Percentiles rank a stretch among this genome's conserved stretches.
These are phyloP conservation scores for Zaprionus lachaisei DNA, from an alignment of 1,140 invertebrate species.

Conservation along the genomic window DNA sequence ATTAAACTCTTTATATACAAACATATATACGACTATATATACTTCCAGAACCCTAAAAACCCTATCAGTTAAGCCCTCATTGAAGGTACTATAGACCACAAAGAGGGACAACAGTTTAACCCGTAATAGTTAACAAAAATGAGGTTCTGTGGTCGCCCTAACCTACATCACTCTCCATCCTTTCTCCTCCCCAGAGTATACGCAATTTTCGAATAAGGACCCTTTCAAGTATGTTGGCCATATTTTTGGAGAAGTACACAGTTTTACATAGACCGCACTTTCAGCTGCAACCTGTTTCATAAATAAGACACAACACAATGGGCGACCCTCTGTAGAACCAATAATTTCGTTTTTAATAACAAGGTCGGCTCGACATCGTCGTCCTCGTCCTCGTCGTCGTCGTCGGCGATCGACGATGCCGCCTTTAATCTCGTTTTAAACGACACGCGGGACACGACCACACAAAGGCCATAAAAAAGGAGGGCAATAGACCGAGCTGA, in stretches of 20 bases:
- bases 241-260: constrained; percentile 15
- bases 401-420: constrained; percentile 43
- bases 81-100: constrained; percentile 4
- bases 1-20: too few relatives aligned
- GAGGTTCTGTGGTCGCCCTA: not conserved
- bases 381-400: not conserved
- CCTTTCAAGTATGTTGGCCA: constrained; percentile 15
- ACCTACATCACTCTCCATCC: not conserved
- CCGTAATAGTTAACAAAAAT: constrained; percentile 6
- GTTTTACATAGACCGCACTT: constrained; percentile 34
- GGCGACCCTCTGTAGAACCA: constrained; percentile 24
- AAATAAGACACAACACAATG: constrained; percentile 53
- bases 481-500: constrained; percentile 41
- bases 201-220: constrained; percentile 18
- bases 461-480: constrained; percentile 72
- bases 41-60: not conserved
- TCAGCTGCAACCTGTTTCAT: constrained; percentile 55
- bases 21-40: not conserved
- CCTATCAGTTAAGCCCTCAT: not conserved
- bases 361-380: constrained; percentile 34
- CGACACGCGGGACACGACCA: constrained; percentile 70
- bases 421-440: constrained; percentile 78
- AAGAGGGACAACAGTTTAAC: not conserved
- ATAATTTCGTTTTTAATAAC: constrained; percentile 76
- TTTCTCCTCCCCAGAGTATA: not conserved